Evolutionary conservation across 2,888 invertebrate species (phyloP), one percentile per base, ranked within the genome.

Genomic region (Meta bourneti): DNA sequence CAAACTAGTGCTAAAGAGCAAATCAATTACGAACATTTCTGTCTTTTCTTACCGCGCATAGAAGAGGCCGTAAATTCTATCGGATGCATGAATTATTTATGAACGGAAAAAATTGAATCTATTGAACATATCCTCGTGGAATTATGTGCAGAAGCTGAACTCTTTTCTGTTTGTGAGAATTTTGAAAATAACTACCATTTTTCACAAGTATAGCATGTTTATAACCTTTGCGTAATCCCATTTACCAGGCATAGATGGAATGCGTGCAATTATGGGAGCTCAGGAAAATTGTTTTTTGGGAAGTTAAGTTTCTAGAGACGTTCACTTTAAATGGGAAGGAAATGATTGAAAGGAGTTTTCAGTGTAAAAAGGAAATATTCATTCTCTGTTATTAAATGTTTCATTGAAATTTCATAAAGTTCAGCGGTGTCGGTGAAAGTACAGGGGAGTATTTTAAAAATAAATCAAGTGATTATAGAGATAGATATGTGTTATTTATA

Each of bases 51-150:
- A 61, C 61, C 34, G 48, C 34, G 48, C 75, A 48, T 48, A 13
- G 34, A 75, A 9, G 75, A 75, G 75, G 75, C 48, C 6, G 48
- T 75, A 75, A 75, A 75, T 75, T 75, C 34, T 11, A 16, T 16
- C 13, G 7, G 75, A 16, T 34, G 48, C 48, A 75, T 75, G 75
- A 20, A 75, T 75, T 75, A 75, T 75, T 75, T 20, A 75, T 75
- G 48, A 75, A 48, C 6, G 34, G 19, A 34, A 48, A 75, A 75
- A 61, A 61, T 61, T 20, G 75, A 75, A 75, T 75, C 48, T 8
- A 75, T 13, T 75, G 75, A 48, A 75, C 7, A 48, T 16, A 75
- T 48, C 13, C 11, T 48, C 19, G 75, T 75, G 8, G 75, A 75
- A 75, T 48, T 34, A 48, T 48, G 75, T 8, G 7, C 16, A 9